Percentiles rank a stretch among this genome's conserved stretches.
These are phyloP conservation scores for Peromyscus maniculatus DNA, from an alignment of 2,113 vertebrate species.

Conservation along the genomic window DNA sequence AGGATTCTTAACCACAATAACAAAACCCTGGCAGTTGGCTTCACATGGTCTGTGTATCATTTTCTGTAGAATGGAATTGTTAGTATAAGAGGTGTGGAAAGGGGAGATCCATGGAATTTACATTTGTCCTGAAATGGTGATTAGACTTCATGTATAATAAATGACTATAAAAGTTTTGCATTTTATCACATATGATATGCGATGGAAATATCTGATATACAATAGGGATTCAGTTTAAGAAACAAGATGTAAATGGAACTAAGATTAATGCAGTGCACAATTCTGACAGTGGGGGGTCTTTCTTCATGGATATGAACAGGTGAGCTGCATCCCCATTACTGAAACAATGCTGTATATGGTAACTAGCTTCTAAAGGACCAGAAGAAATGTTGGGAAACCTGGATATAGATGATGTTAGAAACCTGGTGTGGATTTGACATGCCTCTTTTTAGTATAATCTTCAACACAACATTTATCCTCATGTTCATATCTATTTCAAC, in stretches of 20 bases:
- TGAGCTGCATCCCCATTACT: constrained; percentile 22
- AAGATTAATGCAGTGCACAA: no score
- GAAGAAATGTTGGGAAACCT: not conserved
- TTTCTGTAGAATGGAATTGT: no score
- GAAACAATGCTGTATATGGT: not conserved
- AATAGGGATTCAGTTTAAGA: no score
- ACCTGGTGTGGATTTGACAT: not conserved
- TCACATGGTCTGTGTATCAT: no score
- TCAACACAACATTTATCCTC: not conserved
- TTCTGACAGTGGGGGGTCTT: no score
- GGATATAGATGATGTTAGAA: not conserved
- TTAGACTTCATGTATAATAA: not conserved
- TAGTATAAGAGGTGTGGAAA: no score
- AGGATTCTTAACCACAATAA: no score
- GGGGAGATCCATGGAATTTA: no score
- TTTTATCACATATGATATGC: not conserved
- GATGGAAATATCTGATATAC: constrained; percentile 51
- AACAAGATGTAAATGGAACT: no score
- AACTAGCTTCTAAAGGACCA: not conserved
- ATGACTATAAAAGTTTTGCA: not conserved
- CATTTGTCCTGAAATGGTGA: no score
- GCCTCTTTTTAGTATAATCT: not conserved
- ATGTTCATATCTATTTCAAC: not conserved
- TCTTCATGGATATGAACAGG: no score
- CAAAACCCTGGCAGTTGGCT: no score